Evolutionary conservation across 2,888 invertebrate genomes (phyloP).

Genomic region (Lepas anatifera): DNA sequence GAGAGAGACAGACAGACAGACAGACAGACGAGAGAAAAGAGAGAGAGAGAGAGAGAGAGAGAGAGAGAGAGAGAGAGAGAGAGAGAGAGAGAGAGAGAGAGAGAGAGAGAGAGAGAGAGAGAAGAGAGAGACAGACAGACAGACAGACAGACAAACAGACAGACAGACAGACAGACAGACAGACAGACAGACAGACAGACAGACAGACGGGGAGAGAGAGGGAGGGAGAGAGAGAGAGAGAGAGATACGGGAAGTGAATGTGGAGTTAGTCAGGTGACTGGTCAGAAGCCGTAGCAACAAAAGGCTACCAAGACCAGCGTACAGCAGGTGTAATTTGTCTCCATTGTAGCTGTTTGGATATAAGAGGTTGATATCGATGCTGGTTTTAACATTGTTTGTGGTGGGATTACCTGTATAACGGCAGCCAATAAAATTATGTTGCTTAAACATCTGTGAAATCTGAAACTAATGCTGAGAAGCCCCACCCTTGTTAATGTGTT

Average conservation of each 20-base stretch:
- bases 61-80: constrained; percentile 9
- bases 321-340: too few relatives aligned
- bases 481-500: too few relatives aligned
- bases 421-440: too few relatives aligned
- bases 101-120: constrained; percentile 4
- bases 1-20: neutral
- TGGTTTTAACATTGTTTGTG: too few relatives aligned
- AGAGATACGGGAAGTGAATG: neutral
- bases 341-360: too few relatives aligned
- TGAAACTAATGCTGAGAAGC: too few relatives aligned
- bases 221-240: neutral
- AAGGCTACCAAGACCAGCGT: too few relatives aligned
- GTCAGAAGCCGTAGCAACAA: too few relatives aligned
- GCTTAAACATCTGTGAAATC: too few relatives aligned
- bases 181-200: neutral
- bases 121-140: neutral
- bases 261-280: too few relatives aligned
- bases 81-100: neutral
- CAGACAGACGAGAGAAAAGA: neutral
- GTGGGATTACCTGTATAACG: too few relatives aligned
- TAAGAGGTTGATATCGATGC: too few relatives aligned
- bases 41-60: neutral
- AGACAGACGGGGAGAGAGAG: neutral
- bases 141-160: neutral
- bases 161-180: neutral